Base-by-base conservation (phyloP, 2,113 vertebrate species). In the Anolis sagrei region DNA sequence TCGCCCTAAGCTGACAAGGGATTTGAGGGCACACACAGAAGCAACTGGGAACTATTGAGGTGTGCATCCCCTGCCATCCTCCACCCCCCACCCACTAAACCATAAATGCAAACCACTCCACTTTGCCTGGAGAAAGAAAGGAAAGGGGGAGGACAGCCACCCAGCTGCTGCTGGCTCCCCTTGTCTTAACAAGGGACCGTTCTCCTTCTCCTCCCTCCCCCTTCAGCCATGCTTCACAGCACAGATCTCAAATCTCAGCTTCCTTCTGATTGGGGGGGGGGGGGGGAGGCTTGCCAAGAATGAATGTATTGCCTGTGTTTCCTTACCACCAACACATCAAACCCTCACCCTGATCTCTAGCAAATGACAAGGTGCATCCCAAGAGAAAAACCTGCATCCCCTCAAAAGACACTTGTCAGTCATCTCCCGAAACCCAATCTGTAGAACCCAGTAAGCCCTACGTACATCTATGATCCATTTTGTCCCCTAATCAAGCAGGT, bases 101-200 rank as follows among this genome's bases (percentile, higher is more conserved):
- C 48, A 25, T 27, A 36, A 21, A 58, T 25, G 48, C 51, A 49
- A 85, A 83, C 69, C 32, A 29, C 90, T 90, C 4, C 32, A 39
- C 19, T 89, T 86, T 90, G 88, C 91, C 89, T 83, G 36, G 51
- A 58, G 27, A 10, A 68, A 68, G 23, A 29, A 29, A 27, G 85
- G 74, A 34, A 32, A 19, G 1, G 44, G 21, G 69, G 48, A 29
- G 81, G 10, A 34, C 7, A 68, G 29, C 76, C 5, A 1, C n/a
- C 25, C 34, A 83, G 86, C 89, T 81, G 0, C 79, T 8, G 11
- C 64, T 73, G 14, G 76, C 87, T 32, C 34, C 0, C 54, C 76
- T 72, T 78, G 74, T 61, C 49, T 13, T 29, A 78, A 87, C 64
- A 77, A 72, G 86, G 39, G 66, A 48, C 36, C 62, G 2, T 58